Evolutionary conservation across 2,797 vertebrate genomes (phyloP), one percentile per base, ranked within the genome.

Genomic region (Philypnodon macrostomus): DNA sequence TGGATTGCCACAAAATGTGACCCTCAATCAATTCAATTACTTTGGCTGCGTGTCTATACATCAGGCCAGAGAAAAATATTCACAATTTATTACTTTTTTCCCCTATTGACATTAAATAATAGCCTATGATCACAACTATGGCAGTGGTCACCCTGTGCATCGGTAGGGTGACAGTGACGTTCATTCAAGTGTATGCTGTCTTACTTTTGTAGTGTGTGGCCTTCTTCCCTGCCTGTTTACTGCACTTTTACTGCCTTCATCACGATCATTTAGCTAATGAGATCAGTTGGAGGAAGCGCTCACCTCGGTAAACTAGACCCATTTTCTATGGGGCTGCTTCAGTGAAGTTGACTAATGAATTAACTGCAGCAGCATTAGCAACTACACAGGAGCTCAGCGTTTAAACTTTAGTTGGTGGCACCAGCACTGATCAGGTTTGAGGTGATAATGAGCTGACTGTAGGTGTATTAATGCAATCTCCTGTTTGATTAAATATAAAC

Each of bases 181-280:
- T n/a, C n/a, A n/a, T n/a, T n/a, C n/a, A n/a, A n/a, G n/a, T n/a
- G n/a, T n/a, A 12, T 14, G 6, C 21, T 3, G 21, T 3, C 12
- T 9, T 26, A 11, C 14, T 11, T 29, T 14, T 42, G 8, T 17
- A 29, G 15, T 33, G 8, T 21, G n/a, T 8, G 16, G 33, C 14
- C 33, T 47, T 48, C 41, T 46, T 44, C 15, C 6, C n/a, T 27
- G 23, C 24, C 41, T 47, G 11, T 58, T 51, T 23, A 15, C 5
- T 14, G n/a, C 13, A 13, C n/a, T 30, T 63, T 39, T 31, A 55
- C 55, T 16, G 17, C 31, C 64, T 40, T 61, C 41, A 47, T 58
- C 53, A 18, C 59, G 47, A 39, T 62, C n/a, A 37, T 49, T 53
- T 45, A 47, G 40, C 42, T 64, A 65, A 66, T 48, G 52, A 51